Evolutionary conservation across 2,113 vertebrate species (phyloP).

Genomic region (Climacteris rufus): DNA sequence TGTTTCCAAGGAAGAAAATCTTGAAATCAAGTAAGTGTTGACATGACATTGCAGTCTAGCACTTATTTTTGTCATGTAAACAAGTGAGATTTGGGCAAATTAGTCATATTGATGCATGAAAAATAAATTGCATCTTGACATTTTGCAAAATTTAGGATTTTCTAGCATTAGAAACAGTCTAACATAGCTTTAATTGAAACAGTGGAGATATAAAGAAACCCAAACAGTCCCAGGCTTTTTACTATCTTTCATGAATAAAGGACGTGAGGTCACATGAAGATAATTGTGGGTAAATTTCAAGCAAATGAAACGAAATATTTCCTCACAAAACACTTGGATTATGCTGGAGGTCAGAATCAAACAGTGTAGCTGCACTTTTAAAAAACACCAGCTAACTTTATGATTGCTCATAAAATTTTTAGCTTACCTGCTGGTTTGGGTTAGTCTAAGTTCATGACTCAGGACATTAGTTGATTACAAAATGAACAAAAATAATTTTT

Average conservation of each 20-base stretch:
- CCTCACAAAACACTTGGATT: not conserved
- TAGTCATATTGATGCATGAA: not conserved
- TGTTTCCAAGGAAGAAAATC: not conserved
- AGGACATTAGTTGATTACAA: not conserved
- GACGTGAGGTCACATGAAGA: not conserved
- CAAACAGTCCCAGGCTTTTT: not conserved
- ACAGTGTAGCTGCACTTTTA: not conserved
- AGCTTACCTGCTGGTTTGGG: not conserved
- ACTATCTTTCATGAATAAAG: not conserved
- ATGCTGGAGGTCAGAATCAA: conserved; percentile 24
- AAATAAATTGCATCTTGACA: not conserved
- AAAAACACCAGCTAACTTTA: not conserved
- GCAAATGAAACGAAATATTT: conserved; percentile 39
- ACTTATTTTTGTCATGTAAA: not conserved
- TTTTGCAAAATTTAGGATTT: not conserved
- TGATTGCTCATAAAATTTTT: conserved; percentile 8
- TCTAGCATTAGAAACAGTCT: not conserved
- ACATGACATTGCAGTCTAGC: not conserved
- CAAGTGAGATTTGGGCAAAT: not conserved
- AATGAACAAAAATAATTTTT: not conserved
- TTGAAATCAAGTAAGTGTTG: not conserved
- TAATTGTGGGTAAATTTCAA: conserved; percentile 25
- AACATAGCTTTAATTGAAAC: not conserved
- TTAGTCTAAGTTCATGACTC: not conserved
- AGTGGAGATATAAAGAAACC: not conserved